Evolutionary conservation across 1,140 invertebrate genomes (phyloP), one percentile per base, ranked within the genome.

Genomic region (Sweltsa coloradensis): DNA sequence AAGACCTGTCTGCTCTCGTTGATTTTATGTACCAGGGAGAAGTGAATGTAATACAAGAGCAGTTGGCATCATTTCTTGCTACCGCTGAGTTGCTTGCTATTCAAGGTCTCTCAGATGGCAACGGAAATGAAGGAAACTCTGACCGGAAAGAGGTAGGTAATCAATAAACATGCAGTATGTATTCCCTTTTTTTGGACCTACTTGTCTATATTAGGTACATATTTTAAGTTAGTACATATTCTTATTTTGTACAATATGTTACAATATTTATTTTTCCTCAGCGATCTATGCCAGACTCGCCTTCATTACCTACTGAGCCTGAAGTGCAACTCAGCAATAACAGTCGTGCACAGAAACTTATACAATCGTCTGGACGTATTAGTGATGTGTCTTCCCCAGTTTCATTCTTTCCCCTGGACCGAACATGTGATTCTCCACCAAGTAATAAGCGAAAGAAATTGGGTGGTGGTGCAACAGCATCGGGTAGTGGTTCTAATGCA

Each of bases 1-100:
- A 83, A 53, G 84, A 89, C 64, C 70, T 91, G 55, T 76, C 77
- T 55, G 83, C 83, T 16, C 76, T 90, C 43, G 73, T 90, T 18
- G 79, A 86, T 60, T 89, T 89, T 59, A 89, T 89, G 79, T 89
- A 89, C 59, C 69, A 76, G 55, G 74, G 73, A 19, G 76, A 81
- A 66, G 78, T 81, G 9, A 80, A 79, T 51, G 76, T 81, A 3
- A 70, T 74, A 47, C 75, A 79, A 55, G 75, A 79, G 50, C 69
- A 76, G 49, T 60, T 81, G 25, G 66, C 71, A 5, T 73, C 73
- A 51, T 78, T 80, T 57, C 63, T 81, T 41, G 73, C 73, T 41
- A 78, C 77, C 19, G 78, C 78, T 34, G 76, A 78, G 53, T 64
- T 78, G 9, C 61, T 81, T 16, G 72, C 75, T 50, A 74, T 81